Evolutionary conservation across 2,888 invertebrate species (phyloP), one percentile per base, ranked within the genome.

Genomic region (Theretra japonica): DNA sequence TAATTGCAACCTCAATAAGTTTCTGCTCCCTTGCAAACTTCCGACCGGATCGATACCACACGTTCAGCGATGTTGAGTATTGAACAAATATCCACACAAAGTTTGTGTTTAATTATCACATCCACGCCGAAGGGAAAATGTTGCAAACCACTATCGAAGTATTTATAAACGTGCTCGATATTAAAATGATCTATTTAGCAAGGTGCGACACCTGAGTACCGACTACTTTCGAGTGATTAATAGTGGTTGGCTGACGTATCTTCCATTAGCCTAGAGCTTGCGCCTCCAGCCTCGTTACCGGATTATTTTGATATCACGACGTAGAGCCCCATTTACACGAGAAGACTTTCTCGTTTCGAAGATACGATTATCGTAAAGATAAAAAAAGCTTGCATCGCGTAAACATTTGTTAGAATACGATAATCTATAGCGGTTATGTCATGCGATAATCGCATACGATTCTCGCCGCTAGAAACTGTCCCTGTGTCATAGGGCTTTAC

Each of bases 151-250:
- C 11, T 23, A 23, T 21, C 41, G 17, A 48, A 23, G 48, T 48
- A 23, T 48, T 65, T 23, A 41, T 23, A 48, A 65, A 23, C 6
- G 23, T 17, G 65, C 41, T 41, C 48, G 25, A 33, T 65, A 65
- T 56, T 65, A 71, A 50, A 70, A 56, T 65, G 6, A 72, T 41
- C n/a, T 72, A 80, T 81, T 82, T 77, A 81, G 75, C 69, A 71
- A 75, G 78, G 75, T 73, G 76, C 74, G 79, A 80, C 79, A 80
- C 74, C 77, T 78, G 75, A 78, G 77, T 75, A 75, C 70, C 70
- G 74, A 73, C 70, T 79, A 75, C 74, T 79, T 77, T 75, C 70
- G 68, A 71, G 76, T 83, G 82, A 82, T 82, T 80, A 80, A 83
- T 80, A 75, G 71, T 70, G 68, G 69, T 73, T 75, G 72, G 73